Conservation (phyloP, 2,113 vertebrate genomes). For the Anser brachyrhynchus region DNA sequence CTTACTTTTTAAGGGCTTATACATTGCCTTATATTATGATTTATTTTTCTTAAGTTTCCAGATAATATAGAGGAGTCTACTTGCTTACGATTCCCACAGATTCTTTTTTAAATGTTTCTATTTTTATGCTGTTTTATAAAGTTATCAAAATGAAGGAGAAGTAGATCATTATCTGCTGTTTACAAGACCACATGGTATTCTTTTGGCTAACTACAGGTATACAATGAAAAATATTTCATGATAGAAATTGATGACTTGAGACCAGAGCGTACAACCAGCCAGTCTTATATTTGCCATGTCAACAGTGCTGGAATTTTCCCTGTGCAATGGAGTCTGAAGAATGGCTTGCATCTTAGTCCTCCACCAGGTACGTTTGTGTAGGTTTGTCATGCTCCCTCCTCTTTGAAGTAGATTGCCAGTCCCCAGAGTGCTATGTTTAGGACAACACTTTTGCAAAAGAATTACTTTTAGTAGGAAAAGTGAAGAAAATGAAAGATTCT, state of each 20-base stretch:
- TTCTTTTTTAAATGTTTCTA: background rate
- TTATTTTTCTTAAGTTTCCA: background rate
- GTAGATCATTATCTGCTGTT: background rate
- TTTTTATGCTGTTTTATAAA: background rate
- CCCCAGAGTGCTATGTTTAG: background rate
- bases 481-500: background rate
- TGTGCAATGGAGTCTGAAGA: constrained; percentile 93
- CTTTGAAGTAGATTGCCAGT: background rate
- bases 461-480: background rate
- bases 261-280: constrained; percentile 66
- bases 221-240: constrained; percentile 88
- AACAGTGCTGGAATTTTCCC: constrained; percentile 81
- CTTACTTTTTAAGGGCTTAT: background rate
- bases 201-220: constrained; percentile 81
- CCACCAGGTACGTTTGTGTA: constrained; percentile 82
- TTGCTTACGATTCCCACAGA: background rate
- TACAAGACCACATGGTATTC: background rate
- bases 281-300: constrained; percentile 76
- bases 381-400: background rate
- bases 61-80: rapidly evolving
- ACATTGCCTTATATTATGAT: background rate
- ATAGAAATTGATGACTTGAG: constrained; percentile 91
- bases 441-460: background rate
- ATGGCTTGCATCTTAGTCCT: constrained; percentile 86
- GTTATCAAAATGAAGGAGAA: background rate